Conservation (phyloP, 2,888 invertebrate species). For the Erebia ligea region DNA sequence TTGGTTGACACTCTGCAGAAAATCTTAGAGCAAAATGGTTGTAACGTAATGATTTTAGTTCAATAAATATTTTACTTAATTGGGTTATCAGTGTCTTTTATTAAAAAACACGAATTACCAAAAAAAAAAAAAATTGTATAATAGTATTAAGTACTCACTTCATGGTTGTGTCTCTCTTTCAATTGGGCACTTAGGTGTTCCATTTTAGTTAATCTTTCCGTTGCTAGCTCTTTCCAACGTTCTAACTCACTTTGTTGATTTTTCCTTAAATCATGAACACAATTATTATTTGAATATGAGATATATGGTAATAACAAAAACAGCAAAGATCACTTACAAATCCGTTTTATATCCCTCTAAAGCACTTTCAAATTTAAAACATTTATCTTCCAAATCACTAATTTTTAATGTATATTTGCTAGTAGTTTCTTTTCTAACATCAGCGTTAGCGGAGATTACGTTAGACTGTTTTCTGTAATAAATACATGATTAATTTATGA, state of each 20-base stretch:
- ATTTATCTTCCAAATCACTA: slow-evolving; percentile 67
- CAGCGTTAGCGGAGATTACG: slow-evolving; percentile 50
- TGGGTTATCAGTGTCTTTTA: no score
- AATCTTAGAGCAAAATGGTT: no score
- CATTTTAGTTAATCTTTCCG: slow-evolving; percentile 86
- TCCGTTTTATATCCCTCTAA: slow-evolving; percentile 70
- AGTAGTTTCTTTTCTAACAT: slow-evolving; percentile 58
- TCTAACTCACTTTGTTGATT: slow-evolving; percentile 68
- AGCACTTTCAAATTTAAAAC: slow-evolving; percentile 71
- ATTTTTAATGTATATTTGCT: slow-evolving; percentile 73
- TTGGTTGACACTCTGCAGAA: no score
- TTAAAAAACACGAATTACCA: no score
- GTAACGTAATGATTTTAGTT: no score
- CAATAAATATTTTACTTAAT: no score
- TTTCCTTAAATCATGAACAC: slow-evolving; percentile 50
- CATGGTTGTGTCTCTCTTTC: slow-evolving; percentile 85
- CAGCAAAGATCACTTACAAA: slow-evolving; percentile 71
- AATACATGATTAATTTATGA: slow-evolving; percentile 45
- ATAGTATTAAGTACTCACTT: slow-evolving; percentile 56
- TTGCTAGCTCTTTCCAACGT: slow-evolving; percentile 87
- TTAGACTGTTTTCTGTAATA: slow-evolving; percentile 63
- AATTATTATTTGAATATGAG: neutral
- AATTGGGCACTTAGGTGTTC: slow-evolving; percentile 84
- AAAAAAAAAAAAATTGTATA: no score
- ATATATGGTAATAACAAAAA: neutral